phyloP scores from a whole-genome alignment of 2,113 vertebrate genomes.

The Pseudorectes ferrugineus region DNA sequence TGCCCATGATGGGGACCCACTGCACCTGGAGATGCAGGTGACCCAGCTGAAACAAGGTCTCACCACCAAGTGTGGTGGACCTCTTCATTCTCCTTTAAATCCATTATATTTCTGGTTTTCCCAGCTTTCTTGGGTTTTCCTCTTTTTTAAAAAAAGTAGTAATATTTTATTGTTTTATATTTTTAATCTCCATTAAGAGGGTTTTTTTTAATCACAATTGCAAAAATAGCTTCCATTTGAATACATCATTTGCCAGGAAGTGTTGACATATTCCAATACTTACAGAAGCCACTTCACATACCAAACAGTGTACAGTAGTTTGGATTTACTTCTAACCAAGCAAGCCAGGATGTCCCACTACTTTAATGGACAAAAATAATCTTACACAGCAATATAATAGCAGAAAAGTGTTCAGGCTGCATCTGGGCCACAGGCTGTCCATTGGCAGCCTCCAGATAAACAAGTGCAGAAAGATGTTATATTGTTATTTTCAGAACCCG shows the following conservation, averaged over 20 bases:
- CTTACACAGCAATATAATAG: not conserved
- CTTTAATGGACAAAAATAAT: not conserved
- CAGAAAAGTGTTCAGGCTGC: not conserved
- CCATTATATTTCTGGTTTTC: not conserved
- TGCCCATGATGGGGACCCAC: not conserved
- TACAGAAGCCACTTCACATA: not conserved
- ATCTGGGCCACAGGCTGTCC: not conserved
- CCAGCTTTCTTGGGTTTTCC: not conserved
- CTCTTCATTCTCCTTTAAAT: not conserved
- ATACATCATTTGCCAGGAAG: not conserved
- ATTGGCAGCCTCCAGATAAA: not conserved
- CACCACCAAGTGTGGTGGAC: not conserved
- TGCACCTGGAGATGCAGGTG: not conserved
- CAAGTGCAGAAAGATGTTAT: not conserved
- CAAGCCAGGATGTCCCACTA: not conserved
- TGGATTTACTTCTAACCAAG: not conserved
- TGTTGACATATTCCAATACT: not conserved
- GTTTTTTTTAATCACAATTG: not conserved
- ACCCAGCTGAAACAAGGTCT: not conserved
- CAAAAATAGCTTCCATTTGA: not conserved
- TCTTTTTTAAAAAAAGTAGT: not conserved
- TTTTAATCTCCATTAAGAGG: not conserved
- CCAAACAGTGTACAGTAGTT: not conserved
- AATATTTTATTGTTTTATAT: not conserved
- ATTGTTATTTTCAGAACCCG: not conserved